A percentile compares a stretch with the other conserved stretches of the same genome.
phyloP scores from a whole-genome alignment of 2,888 invertebrate genomes.

The Helleia helle region DNA sequence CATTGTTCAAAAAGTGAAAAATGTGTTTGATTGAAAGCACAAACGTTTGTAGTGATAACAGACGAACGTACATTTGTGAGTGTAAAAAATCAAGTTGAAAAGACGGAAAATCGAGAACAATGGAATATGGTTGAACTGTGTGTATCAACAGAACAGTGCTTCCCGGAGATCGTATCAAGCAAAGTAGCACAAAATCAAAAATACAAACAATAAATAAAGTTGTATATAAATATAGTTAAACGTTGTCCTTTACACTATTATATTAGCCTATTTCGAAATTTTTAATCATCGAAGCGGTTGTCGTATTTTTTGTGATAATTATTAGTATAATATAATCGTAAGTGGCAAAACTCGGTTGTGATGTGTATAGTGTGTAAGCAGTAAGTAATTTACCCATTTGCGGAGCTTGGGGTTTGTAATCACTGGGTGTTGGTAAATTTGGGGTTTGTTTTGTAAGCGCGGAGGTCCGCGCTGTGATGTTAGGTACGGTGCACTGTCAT shows the following conservation, averaged over 20 bases:
- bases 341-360: slow-evolving; percentile 73
- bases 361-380: slow-evolving; percentile 65
- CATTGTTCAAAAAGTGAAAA: slow-evolving; percentile 49
- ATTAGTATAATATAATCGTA: slow-evolving; percentile 36
- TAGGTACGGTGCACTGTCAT: slow-evolving; percentile 50
- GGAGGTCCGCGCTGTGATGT: slow-evolving; percentile 56
- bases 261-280: slow-evolving; percentile 43
- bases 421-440: slow-evolving; percentile 9
- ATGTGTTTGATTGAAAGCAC: slow-evolving; percentile 63
- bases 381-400: slow-evolving; percentile 40
- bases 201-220: slow-evolving; percentile 24
- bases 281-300: slow-evolving; percentile 71
- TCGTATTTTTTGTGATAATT: slow-evolving; percentile 70
- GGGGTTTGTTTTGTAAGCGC: slow-evolving; percentile 24
- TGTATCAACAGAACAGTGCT: slow-evolving; percentile 51
- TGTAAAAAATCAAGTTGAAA: slow-evolving; percentile 56
- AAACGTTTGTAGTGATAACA: slow-evolving; percentile 40
- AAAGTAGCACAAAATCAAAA: slow-evolving; percentile 35
- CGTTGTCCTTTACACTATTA: slow-evolving; percentile 44
- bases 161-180: slow-evolving; percentile 49
- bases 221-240: slow-evolving; percentile 29
- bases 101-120: slow-evolving; percentile 50
- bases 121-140: slow-evolving; percentile 68
- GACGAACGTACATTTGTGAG: slow-evolving; percentile 54
- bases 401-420: slow-evolving; percentile 11